Evolutionary conservation across 92 coral and sea anemone species (phyloP).

Genomic region (Umimayanthus kanabou): DNA sequence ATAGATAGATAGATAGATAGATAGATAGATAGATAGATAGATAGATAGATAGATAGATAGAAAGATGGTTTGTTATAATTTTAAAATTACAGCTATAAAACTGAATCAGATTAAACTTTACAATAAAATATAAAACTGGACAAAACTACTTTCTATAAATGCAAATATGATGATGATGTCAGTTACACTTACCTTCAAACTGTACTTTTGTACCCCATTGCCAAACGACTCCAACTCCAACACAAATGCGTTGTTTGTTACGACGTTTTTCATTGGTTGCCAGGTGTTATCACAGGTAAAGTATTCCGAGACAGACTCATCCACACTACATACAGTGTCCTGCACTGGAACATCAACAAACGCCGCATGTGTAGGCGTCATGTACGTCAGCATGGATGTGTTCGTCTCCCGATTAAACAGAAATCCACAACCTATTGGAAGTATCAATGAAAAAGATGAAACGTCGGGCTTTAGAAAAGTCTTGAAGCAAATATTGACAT

Average conservation of each 20-base stretch:
- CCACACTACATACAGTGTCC: background rate
- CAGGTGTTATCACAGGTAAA: slow-evolving; percentile 8
- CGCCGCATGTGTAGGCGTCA: background rate
- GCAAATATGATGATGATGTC: background rate
- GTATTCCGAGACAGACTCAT: slow-evolving; percentile 1
- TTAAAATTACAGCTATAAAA: too few relatives aligned
- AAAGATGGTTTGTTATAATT: too few relatives aligned
- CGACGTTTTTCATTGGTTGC: background rate
- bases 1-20: too few relatives aligned
- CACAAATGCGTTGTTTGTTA: background rate
- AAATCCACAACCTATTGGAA: slow-evolving; percentile 14
- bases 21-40: too few relatives aligned
- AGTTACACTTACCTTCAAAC: background rate
- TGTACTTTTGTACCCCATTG: background rate
- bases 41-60: too few relatives aligned
- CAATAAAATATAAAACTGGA: too few relatives aligned
- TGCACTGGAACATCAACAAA: background rate
- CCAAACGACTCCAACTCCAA: background rate
- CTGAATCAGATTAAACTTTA: too few relatives aligned
- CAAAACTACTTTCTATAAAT: too few relatives aligned
- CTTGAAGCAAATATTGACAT: too few relatives aligned
- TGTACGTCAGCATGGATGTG: background rate
- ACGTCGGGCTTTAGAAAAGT: too few relatives aligned
- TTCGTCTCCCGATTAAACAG: background rate
- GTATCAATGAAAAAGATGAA: background rate